Evolutionary conservation across 2,797 vertebrate genomes (phyloP).

Genomic region (Coregonus suidteri): DNA sequence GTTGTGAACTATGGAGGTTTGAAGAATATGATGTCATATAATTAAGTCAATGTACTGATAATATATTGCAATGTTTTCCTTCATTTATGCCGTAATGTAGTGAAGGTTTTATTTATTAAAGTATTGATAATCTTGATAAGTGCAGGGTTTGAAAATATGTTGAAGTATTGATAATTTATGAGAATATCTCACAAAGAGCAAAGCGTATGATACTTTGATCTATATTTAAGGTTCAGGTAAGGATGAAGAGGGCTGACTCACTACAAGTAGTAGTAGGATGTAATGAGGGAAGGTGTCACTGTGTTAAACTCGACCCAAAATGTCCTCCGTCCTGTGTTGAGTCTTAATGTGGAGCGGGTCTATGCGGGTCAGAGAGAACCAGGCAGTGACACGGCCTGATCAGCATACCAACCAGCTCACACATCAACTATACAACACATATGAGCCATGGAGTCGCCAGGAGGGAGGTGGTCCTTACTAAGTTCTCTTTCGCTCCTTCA

Average conservation of each 20-base stretch:
- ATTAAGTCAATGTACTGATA: no score
- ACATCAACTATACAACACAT: neutral
- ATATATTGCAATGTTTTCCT: no score
- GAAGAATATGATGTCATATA: neutral
- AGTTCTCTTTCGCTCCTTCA: neutral
- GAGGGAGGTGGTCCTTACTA: neutral
- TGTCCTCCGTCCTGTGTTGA: neutral
- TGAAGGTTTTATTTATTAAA: no score
- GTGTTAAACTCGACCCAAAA: neutral
- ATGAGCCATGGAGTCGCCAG: neutral
- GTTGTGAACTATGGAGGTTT: neutral
- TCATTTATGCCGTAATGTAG: no score
- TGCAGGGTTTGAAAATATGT: neutral
- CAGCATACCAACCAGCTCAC: constrained; percentile 9
- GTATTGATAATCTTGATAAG: neutral
- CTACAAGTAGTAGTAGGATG: neutral
- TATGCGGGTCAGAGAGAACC: neutral
- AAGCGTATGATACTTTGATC: neutral
- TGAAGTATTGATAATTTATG: neutral
- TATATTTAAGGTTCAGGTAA: neutral
- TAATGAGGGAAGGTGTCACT: neutral
- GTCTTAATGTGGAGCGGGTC: neutral
- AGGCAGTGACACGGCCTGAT: neutral
- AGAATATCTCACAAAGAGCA: neutral
- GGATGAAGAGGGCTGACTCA: neutral